A percentile compares a stretch with the other conserved stretches of the same genome.
phyloP scores from a whole-genome alignment of 1,140 invertebrate genomes.

The Mylabris phalerata region DNA sequence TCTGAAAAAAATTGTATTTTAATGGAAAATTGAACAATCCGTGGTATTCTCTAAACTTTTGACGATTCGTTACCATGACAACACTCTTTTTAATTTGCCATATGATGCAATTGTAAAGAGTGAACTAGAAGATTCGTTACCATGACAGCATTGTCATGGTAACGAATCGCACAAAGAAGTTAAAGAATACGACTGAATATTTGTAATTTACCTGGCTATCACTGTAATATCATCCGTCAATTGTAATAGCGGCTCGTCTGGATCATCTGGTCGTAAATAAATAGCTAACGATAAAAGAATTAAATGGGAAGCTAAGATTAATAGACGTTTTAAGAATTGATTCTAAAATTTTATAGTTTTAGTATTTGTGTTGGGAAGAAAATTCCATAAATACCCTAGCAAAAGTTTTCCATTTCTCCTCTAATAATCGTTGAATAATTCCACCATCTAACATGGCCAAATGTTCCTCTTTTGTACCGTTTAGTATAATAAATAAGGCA shows the following conservation, averaged over 20 bases:
- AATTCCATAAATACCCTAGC: constrained; percentile 62
- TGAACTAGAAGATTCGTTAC: background rate
- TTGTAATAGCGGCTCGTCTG: constrained; percentile 47
- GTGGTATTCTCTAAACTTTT: background rate
- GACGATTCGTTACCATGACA: no score
- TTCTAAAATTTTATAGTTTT: constrained; percentile 49
- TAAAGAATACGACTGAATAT: no score
- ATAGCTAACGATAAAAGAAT: constrained; percentile 82
- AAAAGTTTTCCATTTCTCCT: constrained; percentile 99
- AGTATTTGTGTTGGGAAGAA: background rate
- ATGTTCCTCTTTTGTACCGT: constrained; percentile 95
- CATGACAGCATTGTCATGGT: no score
- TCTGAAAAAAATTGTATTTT: no score
- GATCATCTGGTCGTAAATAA: constrained; percentile 72
- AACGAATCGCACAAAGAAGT: no score
- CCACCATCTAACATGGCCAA: constrained; percentile 98
- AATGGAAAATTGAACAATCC: constrained; percentile 40
- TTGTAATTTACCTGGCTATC: constrained; percentile 36
- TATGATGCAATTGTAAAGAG: no score
- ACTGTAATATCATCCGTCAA: constrained; percentile 49
- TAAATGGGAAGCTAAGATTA: constrained; percentile 81
- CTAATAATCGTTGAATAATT: constrained; percentile 91
- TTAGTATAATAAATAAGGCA: constrained; percentile 94
- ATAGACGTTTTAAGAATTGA: constrained; percentile 86
- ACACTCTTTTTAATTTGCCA: no score